Conservation (phyloP, 2,888 invertebrate genomes). For the Trisateles emortualis region DNA sequence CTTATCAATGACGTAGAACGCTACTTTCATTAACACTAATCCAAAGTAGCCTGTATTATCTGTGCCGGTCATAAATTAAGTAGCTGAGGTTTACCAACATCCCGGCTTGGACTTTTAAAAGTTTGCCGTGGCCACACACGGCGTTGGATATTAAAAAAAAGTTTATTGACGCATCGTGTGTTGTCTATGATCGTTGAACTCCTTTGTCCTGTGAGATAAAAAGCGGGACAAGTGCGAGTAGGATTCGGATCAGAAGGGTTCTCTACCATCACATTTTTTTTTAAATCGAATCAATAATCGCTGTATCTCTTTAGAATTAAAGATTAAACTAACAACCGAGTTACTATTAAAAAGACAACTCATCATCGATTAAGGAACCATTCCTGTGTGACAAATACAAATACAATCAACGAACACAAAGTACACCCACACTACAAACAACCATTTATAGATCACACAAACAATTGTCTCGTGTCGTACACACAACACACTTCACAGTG, state of each 20-base stretch:
- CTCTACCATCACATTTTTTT: too few species aligned
- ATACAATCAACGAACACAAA: too few species aligned
- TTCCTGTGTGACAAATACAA: too few species aligned
- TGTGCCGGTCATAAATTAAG: constrained; percentile 69
- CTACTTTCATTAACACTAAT: constrained; percentile 65
- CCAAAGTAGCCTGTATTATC: constrained; percentile 66
- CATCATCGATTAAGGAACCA: too few species aligned
- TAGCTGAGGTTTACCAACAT: constrained; percentile 66
- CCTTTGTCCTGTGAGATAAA: constrained; percentile 46
- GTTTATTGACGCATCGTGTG: constrained; percentile 46
- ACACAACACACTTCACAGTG: too few species aligned
- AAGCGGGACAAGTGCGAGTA: constrained; percentile 22
- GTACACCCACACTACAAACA: too few species aligned
- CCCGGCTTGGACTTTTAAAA: constrained; percentile 58
- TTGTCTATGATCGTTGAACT: constrained; percentile 39
- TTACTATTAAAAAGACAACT: too few species aligned
- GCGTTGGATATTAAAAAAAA: constrained; percentile 43
- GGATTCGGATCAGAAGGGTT: not conserved
- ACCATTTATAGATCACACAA: too few species aligned
- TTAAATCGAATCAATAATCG: too few species aligned
- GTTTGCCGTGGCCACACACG: constrained; percentile 71
- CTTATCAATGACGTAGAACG: constrained; percentile 54
- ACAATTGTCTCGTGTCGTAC: too few species aligned
- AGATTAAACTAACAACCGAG: too few species aligned
- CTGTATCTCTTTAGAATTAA: too few species aligned